These are phyloP conservation scores for Gonatopus flavifemur DNA, from an alignment of 1,140 invertebrate genomes.

Conservation along the genomic window DNA sequence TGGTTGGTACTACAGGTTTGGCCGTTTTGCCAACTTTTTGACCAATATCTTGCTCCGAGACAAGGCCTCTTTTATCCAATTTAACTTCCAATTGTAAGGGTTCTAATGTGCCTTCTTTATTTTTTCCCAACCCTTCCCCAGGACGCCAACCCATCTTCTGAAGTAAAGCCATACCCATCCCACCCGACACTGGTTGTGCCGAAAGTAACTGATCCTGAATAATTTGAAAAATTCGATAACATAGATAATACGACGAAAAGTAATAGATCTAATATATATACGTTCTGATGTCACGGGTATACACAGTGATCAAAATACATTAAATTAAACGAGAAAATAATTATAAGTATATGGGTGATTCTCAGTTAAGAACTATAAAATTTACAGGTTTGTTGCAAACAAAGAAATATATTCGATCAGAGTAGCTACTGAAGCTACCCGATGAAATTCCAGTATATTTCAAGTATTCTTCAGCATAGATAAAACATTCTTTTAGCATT, in stretches of 20 bases:
- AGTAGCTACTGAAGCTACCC: no score
- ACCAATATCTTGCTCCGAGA: slow-evolving; percentile 69
- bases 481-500: no score
- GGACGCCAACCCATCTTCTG: slow-evolving; percentile 99
- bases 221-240: slow-evolving; percentile 22
- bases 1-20: slow-evolving; percentile 46
- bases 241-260: slow-evolving; percentile 10
- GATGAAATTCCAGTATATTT: no score
- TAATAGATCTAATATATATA: slow-evolving; percentile 5
- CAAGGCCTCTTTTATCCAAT: slow-evolving; percentile 86
- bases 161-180: slow-evolving; percentile 93
- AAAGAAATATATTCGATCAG: no score
- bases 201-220: slow-evolving; percentile 82
- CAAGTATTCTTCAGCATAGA: no score
- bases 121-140: slow-evolving; percentile 92
- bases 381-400: no score
- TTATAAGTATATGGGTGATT: no score
- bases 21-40: slow-evolving; percentile 46
- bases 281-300: background rate
- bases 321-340: no score
- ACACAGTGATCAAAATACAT: background rate
- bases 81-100: slow-evolving; percentile 91
- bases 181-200: slow-evolving; percentile 83
- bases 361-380: no score
- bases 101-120: slow-evolving; percentile 86